Base-by-base conservation (phyloP, 1,140 invertebrate species). In the Heliothis virescens region DNA sequence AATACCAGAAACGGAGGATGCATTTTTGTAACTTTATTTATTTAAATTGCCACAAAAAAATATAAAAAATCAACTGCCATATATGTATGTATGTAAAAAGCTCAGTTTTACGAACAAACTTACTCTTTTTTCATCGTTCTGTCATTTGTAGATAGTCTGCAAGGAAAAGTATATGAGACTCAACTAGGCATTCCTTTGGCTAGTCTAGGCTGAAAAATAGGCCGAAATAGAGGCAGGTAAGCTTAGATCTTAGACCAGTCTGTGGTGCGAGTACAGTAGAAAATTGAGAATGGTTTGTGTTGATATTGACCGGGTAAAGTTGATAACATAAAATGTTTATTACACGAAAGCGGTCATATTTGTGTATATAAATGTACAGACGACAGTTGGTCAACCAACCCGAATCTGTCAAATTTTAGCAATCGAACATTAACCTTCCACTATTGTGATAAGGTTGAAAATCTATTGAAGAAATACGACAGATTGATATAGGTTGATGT, bases 41-140 rank as follows among this genome's bases (percentile, higher is more conserved):
- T 21, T 16, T 5, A 67, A 41, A 67, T 67, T 11, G 41, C 16
- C 13, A 16, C 16, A 3, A 48, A 18, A 50, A 48, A 48, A 7
- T 12, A 48, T 18, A 9, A 18, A 18, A 48, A 18, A 67, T 21
- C 63, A 67, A 67, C 63, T 48, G 13, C 16, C 48, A 12, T 48
- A 67, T 67, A 67, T 48, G 62, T 11, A 65, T 48, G 60, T 63
- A 63, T 63, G 60, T 48, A 48, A 60, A 16, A 60, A 60, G 57
- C 21, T 18, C 12, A 26, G 57, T 60, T 60, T 57, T 57, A 13
- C 2, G n/a, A 0, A 9, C 12, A 10, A 62, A 93, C 92, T 93
- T 93, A 93, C 92, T 91, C 86, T 86, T 87, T 81, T 79, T 67
- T 86, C 87, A 92, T 93, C 91, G 92, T 92, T 93, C 92, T 93